A percentile compares a stretch with the other conserved stretches of the same genome.
These are phyloP conservation scores for Protomyctophum bolini DNA, from an alignment of 2,113 vertebrate genomes.

Conservation along the genomic window DNA sequence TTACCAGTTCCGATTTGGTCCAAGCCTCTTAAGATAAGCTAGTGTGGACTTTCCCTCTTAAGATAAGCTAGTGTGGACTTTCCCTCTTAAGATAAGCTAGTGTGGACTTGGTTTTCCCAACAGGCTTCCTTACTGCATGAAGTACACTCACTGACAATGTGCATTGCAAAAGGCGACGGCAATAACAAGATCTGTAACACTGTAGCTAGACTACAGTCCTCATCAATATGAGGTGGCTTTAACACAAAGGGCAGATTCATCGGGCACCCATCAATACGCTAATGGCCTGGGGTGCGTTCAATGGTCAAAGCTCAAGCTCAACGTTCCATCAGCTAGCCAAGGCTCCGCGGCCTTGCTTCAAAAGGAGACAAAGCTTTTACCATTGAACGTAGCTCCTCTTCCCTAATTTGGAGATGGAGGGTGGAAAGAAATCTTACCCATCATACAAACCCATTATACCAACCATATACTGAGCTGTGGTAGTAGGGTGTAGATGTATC, in stretches of 20 bases:
- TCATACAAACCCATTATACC: constrained; percentile 99
- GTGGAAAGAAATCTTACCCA: constrained; percentile 94
- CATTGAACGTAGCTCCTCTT: constrained; percentile 72
- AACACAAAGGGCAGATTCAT: constrained; percentile 66
- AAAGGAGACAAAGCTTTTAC: constrained; percentile 55
- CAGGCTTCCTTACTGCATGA: no score
- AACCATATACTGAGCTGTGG: constrained; percentile 99
- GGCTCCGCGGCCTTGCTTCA: constrained; percentile 29
- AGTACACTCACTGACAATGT: not conserved
- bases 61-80: no score
- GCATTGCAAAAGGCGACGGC: not conserved
- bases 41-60: no score
- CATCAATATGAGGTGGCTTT: constrained; percentile 62
- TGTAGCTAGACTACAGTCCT: not conserved
- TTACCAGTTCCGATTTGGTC: no score
- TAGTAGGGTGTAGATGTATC: constrained; percentile 96
- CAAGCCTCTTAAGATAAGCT: no score
- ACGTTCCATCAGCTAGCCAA: constrained; percentile 10
- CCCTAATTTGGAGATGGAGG: constrained; percentile 81
- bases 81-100: no score
- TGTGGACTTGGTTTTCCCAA: no score
- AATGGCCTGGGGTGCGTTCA: constrained; percentile 69
- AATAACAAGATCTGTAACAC: not conserved
- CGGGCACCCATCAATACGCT: constrained; percentile 45
- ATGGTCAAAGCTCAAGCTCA: constrained; percentile 61